Conservation (phyloP, 2,888 invertebrate species). For the Drosophila flavopinicola region DNA sequence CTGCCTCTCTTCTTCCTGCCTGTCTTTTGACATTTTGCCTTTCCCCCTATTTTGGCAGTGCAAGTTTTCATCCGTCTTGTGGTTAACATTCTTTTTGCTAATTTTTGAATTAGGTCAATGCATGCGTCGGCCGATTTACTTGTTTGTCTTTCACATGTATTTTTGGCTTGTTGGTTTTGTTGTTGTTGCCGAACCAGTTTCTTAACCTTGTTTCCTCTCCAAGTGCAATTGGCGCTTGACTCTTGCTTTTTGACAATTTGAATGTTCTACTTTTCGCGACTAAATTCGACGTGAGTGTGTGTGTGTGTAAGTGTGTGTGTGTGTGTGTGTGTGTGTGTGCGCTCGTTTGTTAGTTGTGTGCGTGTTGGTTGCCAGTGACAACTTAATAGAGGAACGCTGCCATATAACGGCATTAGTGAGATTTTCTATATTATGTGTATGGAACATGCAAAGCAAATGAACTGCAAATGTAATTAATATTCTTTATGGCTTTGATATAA, state of each 20-base stretch:
- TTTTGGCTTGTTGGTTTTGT: slow-evolving; percentile 37
- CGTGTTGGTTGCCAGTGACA: slow-evolving; percentile 48
- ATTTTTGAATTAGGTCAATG: slow-evolving; percentile 69
- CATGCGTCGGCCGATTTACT: slow-evolving; percentile 53
- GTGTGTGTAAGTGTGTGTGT: slow-evolving; percentile 20
- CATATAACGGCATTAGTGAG: slow-evolving; percentile 45
- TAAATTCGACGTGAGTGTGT: slow-evolving; percentile 11
- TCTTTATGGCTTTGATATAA: slow-evolving; percentile 8
- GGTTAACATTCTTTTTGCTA: slow-evolving; percentile 41
- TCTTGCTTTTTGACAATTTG: slow-evolving; percentile 67
- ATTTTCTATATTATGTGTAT: slow-evolving; percentile 45
- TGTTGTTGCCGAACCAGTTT: slow-evolving; percentile 69
- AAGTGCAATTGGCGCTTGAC: slow-evolving; percentile 70
- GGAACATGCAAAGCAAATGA: slow-evolving; percentile 40
- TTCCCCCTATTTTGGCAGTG: slow-evolving; percentile 37
- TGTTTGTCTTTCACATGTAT: slow-evolving; percentile 36
- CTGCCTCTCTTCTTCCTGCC: slow-evolving; percentile 14
- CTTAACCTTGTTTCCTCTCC: slow-evolving; percentile 73
- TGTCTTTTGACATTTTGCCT: slow-evolving; percentile 42
- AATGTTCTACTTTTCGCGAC: slow-evolving; percentile 61
- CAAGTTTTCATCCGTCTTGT: slow-evolving; percentile 39
- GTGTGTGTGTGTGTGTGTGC: slow-evolving; percentile 24
- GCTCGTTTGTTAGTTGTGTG: slow-evolving; percentile 25
- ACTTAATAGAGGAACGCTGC: slow-evolving; percentile 44
- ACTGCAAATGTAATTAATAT: slow-evolving; percentile 19